These are phyloP conservation scores for Vanessa tameamea DNA, from an alignment of 1,140 invertebrate species.

Conservation along the genomic window DNA sequence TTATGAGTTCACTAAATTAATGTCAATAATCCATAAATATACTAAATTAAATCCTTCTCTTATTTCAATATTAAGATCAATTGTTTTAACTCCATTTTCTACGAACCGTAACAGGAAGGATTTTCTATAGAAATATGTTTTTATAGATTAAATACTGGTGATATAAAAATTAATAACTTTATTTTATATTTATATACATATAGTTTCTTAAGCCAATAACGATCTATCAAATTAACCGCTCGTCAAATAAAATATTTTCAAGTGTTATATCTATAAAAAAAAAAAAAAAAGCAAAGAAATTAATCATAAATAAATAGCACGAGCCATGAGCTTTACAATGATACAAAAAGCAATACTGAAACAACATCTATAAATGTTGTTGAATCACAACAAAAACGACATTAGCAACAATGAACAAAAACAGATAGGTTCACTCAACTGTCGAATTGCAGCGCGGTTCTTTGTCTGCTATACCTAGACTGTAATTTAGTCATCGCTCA, in stretches of 20 bases:
- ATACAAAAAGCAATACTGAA: constrained; percentile 2
- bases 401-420: constrained; percentile 8
- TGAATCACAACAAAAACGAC: constrained; percentile 14
- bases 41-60: too few relatives aligned
- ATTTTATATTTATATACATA: too few relatives aligned
- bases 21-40: too few relatives aligned
- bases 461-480: constrained; percentile 52
- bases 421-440: constrained; percentile 50
- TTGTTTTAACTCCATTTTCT: not conserved
- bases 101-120: not conserved
- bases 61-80: too few relatives aligned
- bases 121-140: not conserved
- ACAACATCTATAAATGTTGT: not conserved
- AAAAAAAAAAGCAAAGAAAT: not conserved
- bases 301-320: not conserved
- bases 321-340: not conserved
- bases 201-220: not conserved
- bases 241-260: not conserved
- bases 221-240: not conserved
- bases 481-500: constrained; percentile 53
- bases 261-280: too few relatives aligned
- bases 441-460: constrained; percentile 50
- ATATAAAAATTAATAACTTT: not conserved
- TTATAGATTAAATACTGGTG: not conserved
- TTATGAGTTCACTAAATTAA: too few relatives aligned